Base-by-base conservation (phyloP, 2,797 vertebrate genomes). In the Argentina silus region DNA sequence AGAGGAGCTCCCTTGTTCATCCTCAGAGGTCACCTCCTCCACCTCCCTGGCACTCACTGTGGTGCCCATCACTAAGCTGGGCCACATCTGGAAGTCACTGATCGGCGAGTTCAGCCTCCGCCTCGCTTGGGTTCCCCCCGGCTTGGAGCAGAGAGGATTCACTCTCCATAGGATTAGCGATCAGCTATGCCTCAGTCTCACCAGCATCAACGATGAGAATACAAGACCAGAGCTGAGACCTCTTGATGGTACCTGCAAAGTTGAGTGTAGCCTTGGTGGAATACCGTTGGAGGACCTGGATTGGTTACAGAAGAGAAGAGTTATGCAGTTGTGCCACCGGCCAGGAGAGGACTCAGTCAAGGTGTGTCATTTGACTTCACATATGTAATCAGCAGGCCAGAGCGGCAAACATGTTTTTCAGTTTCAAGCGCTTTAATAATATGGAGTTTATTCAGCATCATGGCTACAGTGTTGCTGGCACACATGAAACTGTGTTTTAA, bases 261-360 rank as follows among this genome's bases (percentile, higher is more conserved):
- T 91, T n/a, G 91, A 95, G 78, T 88, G 94, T 64, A 94, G 93
- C 72, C 89, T 97, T 79, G 84, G 69, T 81, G 81, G 81, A 78
- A 90, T 96, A 73, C 84, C 93, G 7, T 73, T 98, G 85, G 95
- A 97, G 87, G 96, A 96, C 76, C 86, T 99, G 19, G 95, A 94
- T 27, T 99, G 98, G 98, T 81, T 99, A 73, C 97, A 98, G 83
- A 98, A 96, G 90, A 97, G 97, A 81, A 96, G 91, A 80, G 89
- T 96, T 81, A 85, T 98, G 88, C 93, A 95, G 88, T 93, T 99
- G 79, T 94, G 93, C 85, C 95, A 97, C 78, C 93, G 90, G 74
- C 80, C 68, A 44, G 78, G 89, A 63, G 91, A 92, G 47, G 89
- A 91, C 47, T 77, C 81, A 19, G 81, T 98, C 70, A 96, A 96